Conservation (phyloP, 2,888 invertebrate genomes). For the Acleris holmiana region DNA sequence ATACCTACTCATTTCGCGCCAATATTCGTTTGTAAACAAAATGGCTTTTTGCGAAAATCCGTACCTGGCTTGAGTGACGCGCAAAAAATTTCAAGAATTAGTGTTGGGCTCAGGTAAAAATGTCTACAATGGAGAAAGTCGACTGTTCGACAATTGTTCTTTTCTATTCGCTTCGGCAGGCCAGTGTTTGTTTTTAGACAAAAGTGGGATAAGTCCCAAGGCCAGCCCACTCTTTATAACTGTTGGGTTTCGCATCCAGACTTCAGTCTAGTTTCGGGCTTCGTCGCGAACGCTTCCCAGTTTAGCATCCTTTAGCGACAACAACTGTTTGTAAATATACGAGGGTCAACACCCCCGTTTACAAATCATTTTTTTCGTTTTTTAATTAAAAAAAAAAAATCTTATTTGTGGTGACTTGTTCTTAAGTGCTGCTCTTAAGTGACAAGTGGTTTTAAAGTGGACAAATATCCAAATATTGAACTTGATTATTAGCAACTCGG, state of each 20-base stretch:
- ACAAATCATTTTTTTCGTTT: slow-evolving; percentile 43
- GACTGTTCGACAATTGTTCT: slow-evolving; percentile 12
- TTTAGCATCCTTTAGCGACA: slow-evolving; percentile 46
- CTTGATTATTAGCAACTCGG: not conserved
- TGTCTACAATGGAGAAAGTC: slow-evolving; percentile 19
- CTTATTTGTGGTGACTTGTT: slow-evolving; percentile 17
- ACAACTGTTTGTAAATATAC: slow-evolving; percentile 73
- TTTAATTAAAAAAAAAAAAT: too few species aligned
- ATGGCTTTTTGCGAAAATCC: slow-evolving; percentile 63
- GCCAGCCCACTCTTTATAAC: slow-evolving; percentile 77
- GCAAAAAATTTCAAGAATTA: slow-evolving; percentile 54
- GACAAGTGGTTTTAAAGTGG: slow-evolving; percentile 5
- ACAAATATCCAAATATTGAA: too few species aligned
- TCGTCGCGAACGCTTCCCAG: slow-evolving; percentile 68
- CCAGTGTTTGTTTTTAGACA: slow-evolving; percentile 52
- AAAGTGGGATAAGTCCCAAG: slow-evolving; percentile 73
- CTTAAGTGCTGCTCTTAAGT: not conserved
- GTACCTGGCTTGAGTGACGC: slow-evolving; percentile 57
- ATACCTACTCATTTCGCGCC: slow-evolving; percentile 68
- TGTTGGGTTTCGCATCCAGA: slow-evolving; percentile 71
- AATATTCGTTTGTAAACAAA: slow-evolving; percentile 73
- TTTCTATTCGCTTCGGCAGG: slow-evolving; percentile 16
- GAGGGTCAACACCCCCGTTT: slow-evolving; percentile 61
- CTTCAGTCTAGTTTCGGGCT: slow-evolving; percentile 78
- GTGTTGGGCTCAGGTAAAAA: slow-evolving; percentile 37